Conservation (phyloP, 1,140 invertebrate species). For the Heliconius melpomene region DNA sequence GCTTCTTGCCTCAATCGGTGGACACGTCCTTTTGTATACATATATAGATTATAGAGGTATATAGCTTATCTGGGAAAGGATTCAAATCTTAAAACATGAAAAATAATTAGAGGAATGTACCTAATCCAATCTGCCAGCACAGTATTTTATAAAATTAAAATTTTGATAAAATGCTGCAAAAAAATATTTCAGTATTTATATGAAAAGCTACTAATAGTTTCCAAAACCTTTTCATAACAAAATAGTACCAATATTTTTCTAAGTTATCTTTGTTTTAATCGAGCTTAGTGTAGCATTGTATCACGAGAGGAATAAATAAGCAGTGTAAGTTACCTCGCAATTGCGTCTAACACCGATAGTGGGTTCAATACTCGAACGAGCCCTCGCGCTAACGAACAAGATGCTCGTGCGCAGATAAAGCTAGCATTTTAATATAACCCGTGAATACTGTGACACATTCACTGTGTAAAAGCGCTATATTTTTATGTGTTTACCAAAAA, state of each 20-base stretch:
- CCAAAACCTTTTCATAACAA: neutral
- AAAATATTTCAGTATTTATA: no score
- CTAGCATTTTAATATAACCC: slow-evolving; percentile 61
- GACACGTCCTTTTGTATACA: no score
- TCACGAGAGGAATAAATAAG: slow-evolving; percentile 44
- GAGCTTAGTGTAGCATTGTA: slow-evolving; percentile 37
- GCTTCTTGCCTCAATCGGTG: no score
- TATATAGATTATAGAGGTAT: no score
- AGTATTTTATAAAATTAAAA: no score
- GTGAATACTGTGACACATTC: slow-evolving; percentile 29
- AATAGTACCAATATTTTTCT: slow-evolving; percentile 19
- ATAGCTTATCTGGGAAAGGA: no score
- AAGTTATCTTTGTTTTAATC: slow-evolving; percentile 23
- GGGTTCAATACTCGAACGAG: slow-evolving; percentile 59
- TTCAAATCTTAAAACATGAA: no score
- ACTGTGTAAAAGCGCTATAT: neutral
- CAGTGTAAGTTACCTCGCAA: slow-evolving; percentile 40
- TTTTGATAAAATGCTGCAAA: no score
- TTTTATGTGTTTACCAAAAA: neutral
- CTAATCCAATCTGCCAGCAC: no score
- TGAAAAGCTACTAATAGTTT: neutral
- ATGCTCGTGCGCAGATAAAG: slow-evolving; percentile 59
- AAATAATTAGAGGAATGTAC: no score
- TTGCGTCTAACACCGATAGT: slow-evolving; percentile 63
- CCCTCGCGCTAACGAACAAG: slow-evolving; percentile 64